Conservation (phyloP, 2,797 vertebrate genomes). For the Chelonia mydas region DNA sequence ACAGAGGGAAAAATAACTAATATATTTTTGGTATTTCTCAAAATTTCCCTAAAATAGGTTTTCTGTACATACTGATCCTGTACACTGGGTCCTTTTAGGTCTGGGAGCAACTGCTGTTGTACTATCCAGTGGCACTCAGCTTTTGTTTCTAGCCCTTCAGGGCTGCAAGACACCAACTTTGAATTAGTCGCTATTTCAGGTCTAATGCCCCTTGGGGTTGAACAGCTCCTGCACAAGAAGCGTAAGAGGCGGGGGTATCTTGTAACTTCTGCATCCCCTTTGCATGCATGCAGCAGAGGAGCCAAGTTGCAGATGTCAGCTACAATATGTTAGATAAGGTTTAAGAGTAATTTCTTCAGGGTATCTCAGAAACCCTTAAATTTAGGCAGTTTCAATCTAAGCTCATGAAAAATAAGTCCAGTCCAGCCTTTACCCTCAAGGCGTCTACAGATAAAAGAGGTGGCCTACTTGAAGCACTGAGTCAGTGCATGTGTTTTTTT, state of each 20-base stretch:
- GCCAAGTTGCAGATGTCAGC: not conserved
- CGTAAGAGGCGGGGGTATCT: fast-evolving
- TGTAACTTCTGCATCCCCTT: not conserved
- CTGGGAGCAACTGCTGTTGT: not conserved
- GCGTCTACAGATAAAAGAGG: not conserved
- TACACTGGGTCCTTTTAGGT: not conserved
- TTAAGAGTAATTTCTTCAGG: not conserved
- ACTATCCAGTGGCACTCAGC: not conserved
- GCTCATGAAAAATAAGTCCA: not conserved
- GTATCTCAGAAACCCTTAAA: fast-evolving
- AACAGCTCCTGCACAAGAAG: not conserved
- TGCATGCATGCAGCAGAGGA: not conserved
- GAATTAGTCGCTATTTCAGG: not conserved
- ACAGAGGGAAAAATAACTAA: not conserved
- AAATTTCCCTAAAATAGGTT: not conserved
- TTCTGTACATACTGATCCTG: fast-evolving
- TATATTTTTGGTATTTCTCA: not conserved
- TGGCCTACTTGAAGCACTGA: not conserved
- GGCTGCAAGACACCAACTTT: not conserved
- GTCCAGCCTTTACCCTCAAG: not conserved
- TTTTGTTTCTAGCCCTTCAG: not conserved
- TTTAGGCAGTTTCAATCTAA: not conserved
- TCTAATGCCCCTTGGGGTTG: fast-evolving
- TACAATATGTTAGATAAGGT: fast-evolving
- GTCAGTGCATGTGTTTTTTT: not conserved